Base-by-base conservation (phyloP, 2,113 vertebrate species). In the Takifugu flavidus region DNA sequence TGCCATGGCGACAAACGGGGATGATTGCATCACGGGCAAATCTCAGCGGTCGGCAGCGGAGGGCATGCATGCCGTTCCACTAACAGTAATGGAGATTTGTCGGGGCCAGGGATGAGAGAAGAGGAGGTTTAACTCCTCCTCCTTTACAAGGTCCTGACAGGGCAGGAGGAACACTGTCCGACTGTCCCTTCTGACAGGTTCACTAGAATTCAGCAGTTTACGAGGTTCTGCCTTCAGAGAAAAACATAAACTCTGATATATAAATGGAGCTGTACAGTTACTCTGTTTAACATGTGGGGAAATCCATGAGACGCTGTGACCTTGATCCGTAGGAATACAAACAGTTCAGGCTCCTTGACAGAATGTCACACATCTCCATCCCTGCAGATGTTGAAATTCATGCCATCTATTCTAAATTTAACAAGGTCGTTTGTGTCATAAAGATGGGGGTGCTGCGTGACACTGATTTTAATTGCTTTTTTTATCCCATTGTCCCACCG, bases 1-100 rank as follows among this genome's bases (percentile, higher is more conserved):
- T 87, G 76, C 88, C 86, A 92, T 92, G 88, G 87, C 25, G 84
- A 91, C 88, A 80, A 86, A 89, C 83, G 75, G 84, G 88, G 79
- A 87, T 89, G 88, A 90, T 92, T 89, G 89, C 86, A 89, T 88
- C 83, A 78, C 77, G 85, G 82, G 71, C 62, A 65, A 82, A 87
- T 80, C 84, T 85, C 75, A 49, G 87, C 59, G 72, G 77, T 69
- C 70, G 63, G 59, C 62, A 63, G 68, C 50, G 53, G 75, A 72
- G 65, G 65, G 64, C 63, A 67, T 61, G 59, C 65, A 79, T 59
- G 66, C 77, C 29, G 58, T 25, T 79, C 58, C 13, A 65, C 63
- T 57, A 39, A 67, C 53, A 42, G 69, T 67, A 57, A 71, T 46
- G 54, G 56, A 80, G 64, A 59, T 62, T 53, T 10, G 65, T 55